Conservation (phyloP, 2,113 vertebrate species). For the Heloderma charlesbogerti region DNA sequence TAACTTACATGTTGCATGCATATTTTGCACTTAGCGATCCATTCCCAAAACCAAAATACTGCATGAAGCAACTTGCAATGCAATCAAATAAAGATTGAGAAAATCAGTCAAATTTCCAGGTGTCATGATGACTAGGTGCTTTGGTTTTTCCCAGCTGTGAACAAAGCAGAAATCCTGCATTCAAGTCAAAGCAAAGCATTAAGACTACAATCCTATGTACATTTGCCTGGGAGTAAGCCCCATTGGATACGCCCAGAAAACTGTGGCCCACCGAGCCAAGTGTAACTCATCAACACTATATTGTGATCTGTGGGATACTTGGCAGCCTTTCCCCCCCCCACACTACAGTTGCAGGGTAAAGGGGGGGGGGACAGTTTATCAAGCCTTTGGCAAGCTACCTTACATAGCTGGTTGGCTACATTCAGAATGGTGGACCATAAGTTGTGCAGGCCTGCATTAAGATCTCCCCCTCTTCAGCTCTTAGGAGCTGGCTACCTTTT, state of each 20-base stretch:
- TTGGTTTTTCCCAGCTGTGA: background rate
- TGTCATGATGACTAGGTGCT: background rate
- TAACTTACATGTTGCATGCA: background rate
- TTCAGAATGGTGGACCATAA: background rate
- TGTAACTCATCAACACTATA: background rate
- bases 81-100: background rate
- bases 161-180: background rate
- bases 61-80: background rate
- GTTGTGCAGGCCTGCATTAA: background rate
- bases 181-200: background rate
- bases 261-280: background rate
- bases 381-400: background rate
- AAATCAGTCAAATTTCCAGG: background rate
- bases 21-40: slow-evolving; percentile 9
- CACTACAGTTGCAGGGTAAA: background rate
- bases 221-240: background rate
- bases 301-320: background rate
- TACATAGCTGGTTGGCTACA: background rate
- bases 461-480: background rate
- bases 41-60: background rate
- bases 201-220: background rate
- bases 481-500: background rate
- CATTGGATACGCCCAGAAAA: no score
- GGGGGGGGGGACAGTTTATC: no score
- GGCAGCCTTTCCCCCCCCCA: background rate